A percentile compares a stretch with the other conserved stretches of the same genome.
Conservation (phyloP, 2,797 vertebrate species). For the Sebastes reedi region DNA sequence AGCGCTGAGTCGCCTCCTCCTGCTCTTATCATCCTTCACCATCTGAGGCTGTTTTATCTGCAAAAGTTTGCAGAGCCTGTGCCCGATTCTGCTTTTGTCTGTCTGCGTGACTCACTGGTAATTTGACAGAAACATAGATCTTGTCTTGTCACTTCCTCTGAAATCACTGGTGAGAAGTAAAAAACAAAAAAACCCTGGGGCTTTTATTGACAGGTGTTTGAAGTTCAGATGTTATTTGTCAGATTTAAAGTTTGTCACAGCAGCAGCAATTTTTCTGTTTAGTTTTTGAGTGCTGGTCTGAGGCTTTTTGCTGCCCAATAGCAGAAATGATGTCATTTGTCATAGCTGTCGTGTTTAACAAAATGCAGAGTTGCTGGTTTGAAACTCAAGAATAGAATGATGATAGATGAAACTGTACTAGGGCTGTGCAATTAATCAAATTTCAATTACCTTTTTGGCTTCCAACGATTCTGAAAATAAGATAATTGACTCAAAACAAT, state of each 20-base stretch:
- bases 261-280: background rate
- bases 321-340: background rate
- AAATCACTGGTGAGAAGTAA: constrained; percentile 13
- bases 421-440: no score
- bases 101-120: constrained; percentile 34
- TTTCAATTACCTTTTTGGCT: no score
- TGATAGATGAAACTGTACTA: background rate
- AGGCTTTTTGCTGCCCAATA: background rate
- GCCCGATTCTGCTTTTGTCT: constrained; percentile 33
- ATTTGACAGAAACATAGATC: constrained; percentile 2
- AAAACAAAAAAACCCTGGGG: background rate
- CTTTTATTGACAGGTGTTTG: background rate
- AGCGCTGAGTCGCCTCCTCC: background rate
- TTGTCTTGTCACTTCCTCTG: constrained; percentile 15
- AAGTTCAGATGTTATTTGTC: background rate
- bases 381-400: background rate
- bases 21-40: background rate
- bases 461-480: no score
- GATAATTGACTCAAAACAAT: no score
- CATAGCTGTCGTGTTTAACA: background rate
- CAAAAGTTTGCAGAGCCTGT: constrained; percentile 46
- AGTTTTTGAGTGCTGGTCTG: background rate
- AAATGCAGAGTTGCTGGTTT: background rate
- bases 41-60: constrained; percentile 45
- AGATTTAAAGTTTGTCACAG: background rate